Base-by-base conservation (phyloP, 2,888 invertebrate genomes). In the Beris chalybata region DNA sequence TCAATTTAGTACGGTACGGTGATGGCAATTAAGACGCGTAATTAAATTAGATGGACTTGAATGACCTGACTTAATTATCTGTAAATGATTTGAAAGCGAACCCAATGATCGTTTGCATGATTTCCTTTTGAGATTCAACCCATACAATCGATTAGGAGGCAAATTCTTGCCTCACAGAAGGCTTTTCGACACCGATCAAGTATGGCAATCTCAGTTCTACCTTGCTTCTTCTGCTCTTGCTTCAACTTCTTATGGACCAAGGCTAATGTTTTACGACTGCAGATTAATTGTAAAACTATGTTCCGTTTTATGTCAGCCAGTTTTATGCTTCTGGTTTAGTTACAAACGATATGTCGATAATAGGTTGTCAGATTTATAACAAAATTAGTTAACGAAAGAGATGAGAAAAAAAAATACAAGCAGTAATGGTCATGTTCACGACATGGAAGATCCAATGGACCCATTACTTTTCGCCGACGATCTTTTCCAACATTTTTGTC, bases 261-360 rank as follows among this genome's bases (percentile, higher is more conserved):
- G 47, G 12, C 38, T 50, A 32, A 43, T 29, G 48, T 61, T 61
- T 61, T 59, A 59, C 44, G 59, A 52, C 32, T 22, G 61, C 48
- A 31, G 61, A 61, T 61, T 61, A 61, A 61, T 61, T 61, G 61
- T 61, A 50, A 61, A 61, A 61, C 61, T 61, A 31, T 61, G 61
- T 61, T 61, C 61, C 15, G 61, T 61, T 61, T 61, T 61, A 61
- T 50, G 61, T 50, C 38, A 22, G n/a, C 15, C 38, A 11, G 48
- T 59, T 59, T 59, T 50, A 59, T 61, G 61, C 61, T 61, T 61
- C 61, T 61, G 61, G 48, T 59, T 59, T 59, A 59, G 9, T 59
- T 48, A 38, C 38, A 4, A 38, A 38, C 38, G 38, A 38, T 38
- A 38, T 38, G 5, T 9, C 38, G 38, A 38, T 38, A 38, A 9